Evolutionary conservation across 1,140 invertebrate species (phyloP).

Genomic region (Ips typographus): DNA sequence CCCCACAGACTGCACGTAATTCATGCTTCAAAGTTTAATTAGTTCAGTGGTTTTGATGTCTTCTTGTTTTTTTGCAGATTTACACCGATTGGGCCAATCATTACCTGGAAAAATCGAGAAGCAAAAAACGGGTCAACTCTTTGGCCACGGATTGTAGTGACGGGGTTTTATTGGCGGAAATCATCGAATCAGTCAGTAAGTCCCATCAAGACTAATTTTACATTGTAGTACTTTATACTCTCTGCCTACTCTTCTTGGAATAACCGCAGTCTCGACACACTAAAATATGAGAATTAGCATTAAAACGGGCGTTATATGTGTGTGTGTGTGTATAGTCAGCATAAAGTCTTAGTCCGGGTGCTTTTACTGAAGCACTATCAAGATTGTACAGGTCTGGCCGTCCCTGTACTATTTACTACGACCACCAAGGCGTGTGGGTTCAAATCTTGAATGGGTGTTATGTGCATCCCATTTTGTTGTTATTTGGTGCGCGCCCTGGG

Average conservation of each 20-base stretch:
- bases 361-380: neutral
- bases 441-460: conserved; percentile 30
- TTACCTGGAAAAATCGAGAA: conserved; percentile 88
- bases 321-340: neutral
- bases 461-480: neutral
- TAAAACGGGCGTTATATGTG: conserved; percentile 15
- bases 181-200: conserved; percentile 94
- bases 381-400: no score
- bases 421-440: conserved; percentile 18
- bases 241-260: conserved; percentile 15
- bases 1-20: neutral
- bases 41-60: neutral
- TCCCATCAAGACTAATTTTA: conserved; percentile 46
- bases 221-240: neutral
- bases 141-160: conserved; percentile 88
- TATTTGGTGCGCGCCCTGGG: no score
- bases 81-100: conserved; percentile 98
- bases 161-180: conserved; percentile 86
- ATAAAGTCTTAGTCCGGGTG: conserved; percentile 4
- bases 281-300: conserved; percentile 13
- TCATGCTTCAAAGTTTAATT: neutral
- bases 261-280: conserved; percentile 11
- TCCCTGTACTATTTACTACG: conserved; percentile 2
- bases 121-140: conserved; percentile 77
- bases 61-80: conserved; percentile 69